Base-by-base conservation (phyloP, 2,888 invertebrate genomes). In the Bellardia pandia region DNA sequence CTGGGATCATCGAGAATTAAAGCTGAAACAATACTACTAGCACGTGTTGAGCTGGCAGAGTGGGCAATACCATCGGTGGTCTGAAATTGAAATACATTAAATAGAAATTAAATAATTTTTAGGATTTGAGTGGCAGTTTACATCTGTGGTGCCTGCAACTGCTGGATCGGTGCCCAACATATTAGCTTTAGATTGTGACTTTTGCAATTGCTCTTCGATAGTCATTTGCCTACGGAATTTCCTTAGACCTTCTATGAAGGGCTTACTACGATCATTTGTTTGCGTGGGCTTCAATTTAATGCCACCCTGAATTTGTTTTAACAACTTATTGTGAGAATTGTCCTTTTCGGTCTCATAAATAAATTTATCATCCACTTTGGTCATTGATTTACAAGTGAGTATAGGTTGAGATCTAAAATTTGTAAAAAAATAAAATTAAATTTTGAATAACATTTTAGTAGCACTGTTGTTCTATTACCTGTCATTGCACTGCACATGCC, bases 171-270 rank as follows among this genome's bases (percentile, higher is more conserved):
- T 85, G 14, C 90, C 91, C 13, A 92, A 85, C 91, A 92, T 90
- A 76, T 94, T 94, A 0, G 95, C 94, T 90, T 95, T 96, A 6
- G 96, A 96, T 93, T 96, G 96, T 0, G 96, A 96, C 92, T 97
- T 97, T 90, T 97, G 97, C 66, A 97, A 96, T 93, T 97, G 97
- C 92, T 98, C 98, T 91, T 98, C 98, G 89, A 98, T 97, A 1
- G 98, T 98, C 96, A 97, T 95, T 93, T 98, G 98, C 90, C 98
- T 95, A 80, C 98, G 95, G 94, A 98, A 97, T 93, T 98, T 98
- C 79, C 97, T 95, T 89, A 98, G 94, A 85, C 98, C 98, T 90
- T 96, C 96, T 88, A 98, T 93, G 88, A 96, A 95, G 2, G 98
- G 98, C 94, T 95, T 97, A 92, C 98, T 98, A 90, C 98, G 96